A percentile compares a stretch with the other conserved stretches of the same genome.
Evolutionary conservation across 1,140 invertebrate genomes (phyloP).

Genomic region (Hylaeus volcanicus): DNA sequence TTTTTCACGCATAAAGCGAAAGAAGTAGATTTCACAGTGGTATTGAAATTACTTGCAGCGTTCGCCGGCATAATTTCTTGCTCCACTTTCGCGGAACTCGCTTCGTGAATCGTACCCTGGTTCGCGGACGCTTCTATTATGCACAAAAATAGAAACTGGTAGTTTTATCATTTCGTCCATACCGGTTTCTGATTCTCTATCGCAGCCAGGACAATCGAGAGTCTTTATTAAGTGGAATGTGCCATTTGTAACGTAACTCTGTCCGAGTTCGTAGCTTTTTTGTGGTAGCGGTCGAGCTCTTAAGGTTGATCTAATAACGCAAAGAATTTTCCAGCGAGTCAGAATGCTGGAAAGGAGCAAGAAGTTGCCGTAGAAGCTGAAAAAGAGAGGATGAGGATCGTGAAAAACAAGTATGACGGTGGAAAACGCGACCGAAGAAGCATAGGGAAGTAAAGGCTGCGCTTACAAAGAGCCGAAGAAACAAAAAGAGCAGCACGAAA

Average conservation of each 20-base stretch:
- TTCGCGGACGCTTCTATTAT: background rate
- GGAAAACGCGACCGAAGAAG: background rate
- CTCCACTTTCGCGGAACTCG: constrained; percentile 6
- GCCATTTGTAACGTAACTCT: no score
- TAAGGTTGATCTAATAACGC: background rate
- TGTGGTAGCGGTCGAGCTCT: no score
- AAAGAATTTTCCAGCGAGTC: background rate
- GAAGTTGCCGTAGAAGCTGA: background rate
- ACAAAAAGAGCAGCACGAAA: background rate
- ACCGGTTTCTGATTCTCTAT: background rate
- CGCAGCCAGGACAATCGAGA: background rate
- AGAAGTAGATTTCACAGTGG: background rate
- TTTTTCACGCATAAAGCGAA: background rate
- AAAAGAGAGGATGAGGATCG: background rate
- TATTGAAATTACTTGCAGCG: background rate
- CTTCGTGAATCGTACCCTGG: background rate
- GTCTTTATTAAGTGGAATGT: background rate
- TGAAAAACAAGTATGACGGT: background rate
- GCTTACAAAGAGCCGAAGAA: constrained; percentile 5
- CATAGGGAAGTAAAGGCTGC: background rate
- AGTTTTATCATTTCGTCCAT: background rate
- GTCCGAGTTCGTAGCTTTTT: no score
- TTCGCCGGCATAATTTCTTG: no score
- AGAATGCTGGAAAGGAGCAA: background rate
- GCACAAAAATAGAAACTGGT: background rate